Percentiles rank a stretch among this genome's conserved stretches.
phyloP scores from a whole-genome alignment of 2,113 vertebrate species.

The Psilopsiagon aurifrons region DNA sequence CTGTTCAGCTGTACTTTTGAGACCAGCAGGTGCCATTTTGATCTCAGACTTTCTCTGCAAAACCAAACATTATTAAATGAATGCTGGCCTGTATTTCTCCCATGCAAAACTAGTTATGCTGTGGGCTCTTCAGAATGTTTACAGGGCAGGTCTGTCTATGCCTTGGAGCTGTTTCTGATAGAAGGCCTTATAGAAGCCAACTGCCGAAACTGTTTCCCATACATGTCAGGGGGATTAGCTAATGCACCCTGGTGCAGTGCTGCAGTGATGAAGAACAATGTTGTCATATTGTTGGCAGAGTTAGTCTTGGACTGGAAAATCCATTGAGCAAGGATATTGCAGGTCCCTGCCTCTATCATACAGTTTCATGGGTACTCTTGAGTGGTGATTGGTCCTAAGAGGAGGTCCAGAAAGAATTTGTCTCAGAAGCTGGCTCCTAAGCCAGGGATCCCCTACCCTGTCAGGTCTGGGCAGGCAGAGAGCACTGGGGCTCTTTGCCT shows the following conservation, averaged over 20 bases:
- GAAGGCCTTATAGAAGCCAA: neutral
- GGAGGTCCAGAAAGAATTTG: neutral
- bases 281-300: conserved; percentile 29
- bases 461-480: too few relatives aligned
- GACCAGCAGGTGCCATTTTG: neutral
- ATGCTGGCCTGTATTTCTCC: neutral
- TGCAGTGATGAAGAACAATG: neutral
- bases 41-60: neutral
- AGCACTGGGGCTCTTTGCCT: too few relatives aligned
- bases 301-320: neutral
- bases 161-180: neutral
- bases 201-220: neutral
- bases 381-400: neutral
- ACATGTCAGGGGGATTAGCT: conserved; percentile 13
- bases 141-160: neutral
- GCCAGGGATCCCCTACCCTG: neutral
- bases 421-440: neutral
- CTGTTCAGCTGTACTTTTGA: neutral
- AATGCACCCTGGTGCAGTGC: neutral
- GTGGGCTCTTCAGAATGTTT: neutral
- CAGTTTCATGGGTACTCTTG: neutral
- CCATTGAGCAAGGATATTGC: neutral
- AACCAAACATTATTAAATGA: neutral
- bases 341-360: neutral
- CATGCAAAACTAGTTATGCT: neutral